Percentiles rank a stretch among this genome's conserved stretches.
Evolutionary conservation across 2,888 invertebrate genomes (phyloP).

Genomic region (Chaetogeoica ovagalla): DNA sequence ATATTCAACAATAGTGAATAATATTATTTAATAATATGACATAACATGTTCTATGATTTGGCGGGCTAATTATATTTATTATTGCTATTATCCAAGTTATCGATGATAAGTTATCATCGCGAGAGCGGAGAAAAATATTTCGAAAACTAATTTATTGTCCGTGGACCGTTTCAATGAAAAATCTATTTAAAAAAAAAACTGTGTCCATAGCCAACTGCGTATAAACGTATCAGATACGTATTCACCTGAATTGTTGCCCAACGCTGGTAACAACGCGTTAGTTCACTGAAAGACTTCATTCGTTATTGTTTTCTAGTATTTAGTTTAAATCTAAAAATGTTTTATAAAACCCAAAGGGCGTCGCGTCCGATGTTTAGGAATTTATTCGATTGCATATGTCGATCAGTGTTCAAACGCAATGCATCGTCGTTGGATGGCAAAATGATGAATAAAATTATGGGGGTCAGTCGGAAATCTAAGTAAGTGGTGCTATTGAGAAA

Average conservation of each 20-base stretch:
- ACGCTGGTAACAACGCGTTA: neutral
- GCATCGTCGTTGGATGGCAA: slow-evolving; percentile 35
- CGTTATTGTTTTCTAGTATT: neutral
- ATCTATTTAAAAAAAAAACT: slow-evolving; percentile 16
- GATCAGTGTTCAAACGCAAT: neutral
- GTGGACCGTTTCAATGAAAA: slow-evolving; percentile 5
- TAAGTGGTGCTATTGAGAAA: neutral
- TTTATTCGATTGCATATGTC: neutral
- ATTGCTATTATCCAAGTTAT: neutral
- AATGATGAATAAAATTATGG: slow-evolving; percentile 52
- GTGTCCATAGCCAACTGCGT: neutral
- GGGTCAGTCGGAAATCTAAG: slow-evolving; percentile 25
- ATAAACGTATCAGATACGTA: neutral
- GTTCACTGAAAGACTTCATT: neutral
- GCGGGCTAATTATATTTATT: neutral
- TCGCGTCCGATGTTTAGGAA: slow-evolving; percentile 10
- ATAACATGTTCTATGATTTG: too few species aligned
- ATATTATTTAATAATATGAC: too few species aligned
- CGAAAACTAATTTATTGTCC: neutral
- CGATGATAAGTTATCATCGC: neutral
- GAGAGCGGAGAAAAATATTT: neutral
- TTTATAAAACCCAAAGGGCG: neutral
- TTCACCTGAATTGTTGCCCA: neutral
- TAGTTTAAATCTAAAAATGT: neutral
- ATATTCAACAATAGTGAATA: too few species aligned